These are phyloP conservation scores for Drosophila engyochracea DNA, from an alignment of 2,888 invertebrate genomes.

Conservation along the genomic window DNA sequence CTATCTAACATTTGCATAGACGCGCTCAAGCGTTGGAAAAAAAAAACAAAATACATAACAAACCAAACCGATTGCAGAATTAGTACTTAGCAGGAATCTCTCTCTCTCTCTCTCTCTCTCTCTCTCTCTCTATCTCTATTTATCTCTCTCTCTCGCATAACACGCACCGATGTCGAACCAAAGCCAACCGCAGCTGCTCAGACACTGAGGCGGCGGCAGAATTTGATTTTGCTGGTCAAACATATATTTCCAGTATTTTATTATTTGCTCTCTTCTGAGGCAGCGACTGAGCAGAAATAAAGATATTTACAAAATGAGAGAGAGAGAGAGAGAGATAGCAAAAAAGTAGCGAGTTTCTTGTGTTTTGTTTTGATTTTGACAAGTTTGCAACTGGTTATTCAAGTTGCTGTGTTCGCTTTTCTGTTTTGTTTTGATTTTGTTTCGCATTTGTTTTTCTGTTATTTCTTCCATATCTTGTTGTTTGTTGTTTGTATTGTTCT, in stretches of 20 bases:
- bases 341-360: conserved; percentile 41
- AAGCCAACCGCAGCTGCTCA: conserved; percentile 62
- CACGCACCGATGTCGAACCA: conserved; percentile 7
- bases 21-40: conserved; percentile 39
- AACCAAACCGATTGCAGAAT: conserved; percentile 35
- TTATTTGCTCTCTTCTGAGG: conserved; percentile 20
- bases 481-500: conserved; percentile 13
- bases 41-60: conserved; percentile 7
- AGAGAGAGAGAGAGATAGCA: conserved; percentile 6
- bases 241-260: conserved; percentile 61
- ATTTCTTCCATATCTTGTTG: conserved; percentile 18
- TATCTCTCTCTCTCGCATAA: not conserved
- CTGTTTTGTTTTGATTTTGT: conserved; percentile 50
- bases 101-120: no score
- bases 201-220: conserved; percentile 67
- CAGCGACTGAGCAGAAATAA: conserved; percentile 2
- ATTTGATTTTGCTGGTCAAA: conserved; percentile 22
- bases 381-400: conserved; percentile 70
- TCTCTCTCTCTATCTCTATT: not conserved
- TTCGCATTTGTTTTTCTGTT: conserved; percentile 41
- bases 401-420: conserved; percentile 37
- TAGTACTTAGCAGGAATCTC: conserved; percentile 1
- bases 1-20: conserved; percentile 53
- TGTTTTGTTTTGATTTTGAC: conserved; percentile 75
- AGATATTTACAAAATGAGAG: conserved; percentile 1